Base-by-base conservation (phyloP, 1,140 invertebrate species). In the Macrosteles quadrilineatus region DNA sequence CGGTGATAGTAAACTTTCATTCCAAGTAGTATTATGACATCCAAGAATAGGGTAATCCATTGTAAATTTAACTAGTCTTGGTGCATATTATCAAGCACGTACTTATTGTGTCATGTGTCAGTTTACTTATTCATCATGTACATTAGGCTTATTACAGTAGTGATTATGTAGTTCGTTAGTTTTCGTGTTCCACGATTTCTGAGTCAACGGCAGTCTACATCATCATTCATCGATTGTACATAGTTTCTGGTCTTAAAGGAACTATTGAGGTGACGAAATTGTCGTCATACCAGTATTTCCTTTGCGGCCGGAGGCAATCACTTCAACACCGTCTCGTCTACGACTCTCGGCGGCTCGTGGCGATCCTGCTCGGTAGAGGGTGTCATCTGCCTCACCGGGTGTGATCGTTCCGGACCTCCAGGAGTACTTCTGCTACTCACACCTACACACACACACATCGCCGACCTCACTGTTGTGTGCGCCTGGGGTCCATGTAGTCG, bases 181-280 rank as follows among this genome's bases (percentile, higher is more conserved):
- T n/a, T n/a, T n/a, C n/a, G n/a, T n/a, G n/a, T n/a, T n/a, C n/a
- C n/a, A n/a, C n/a, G n/a, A n/a, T n/a, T n/a, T n/a, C n/a, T n/a
- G n/a, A n/a, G n/a, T n/a, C n/a, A n/a, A n/a, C n/a, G n/a, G n/a
- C n/a, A n/a, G n/a, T n/a, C n/a, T n/a, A n/a, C n/a, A n/a, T n/a
- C n/a, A n/a, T n/a, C n/a, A n/a, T n/a, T n/a, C n/a, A n/a, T n/a
- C n/a, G n/a, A n/a, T n/a, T n/a, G n/a, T n/a, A n/a, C n/a, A 50
- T 50, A 50, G 47, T 23, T 50, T 50, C 47, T 50, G 47, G 47
- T 50, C 47, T 19, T 50, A n/a, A 50, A 50, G 47, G 47, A 50
- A 50, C 47, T 50, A 19, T 50, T 50, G 47, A 50, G 47, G 47
- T 50, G 47, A 50, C 47, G 47, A 50, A 19, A n/a, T 50, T 19